Percentiles rank a stretch among this genome's conserved stretches.
Evolutionary conservation across 1,140 invertebrate species (phyloP).

Genomic region (Piezodorus guildinii): DNA sequence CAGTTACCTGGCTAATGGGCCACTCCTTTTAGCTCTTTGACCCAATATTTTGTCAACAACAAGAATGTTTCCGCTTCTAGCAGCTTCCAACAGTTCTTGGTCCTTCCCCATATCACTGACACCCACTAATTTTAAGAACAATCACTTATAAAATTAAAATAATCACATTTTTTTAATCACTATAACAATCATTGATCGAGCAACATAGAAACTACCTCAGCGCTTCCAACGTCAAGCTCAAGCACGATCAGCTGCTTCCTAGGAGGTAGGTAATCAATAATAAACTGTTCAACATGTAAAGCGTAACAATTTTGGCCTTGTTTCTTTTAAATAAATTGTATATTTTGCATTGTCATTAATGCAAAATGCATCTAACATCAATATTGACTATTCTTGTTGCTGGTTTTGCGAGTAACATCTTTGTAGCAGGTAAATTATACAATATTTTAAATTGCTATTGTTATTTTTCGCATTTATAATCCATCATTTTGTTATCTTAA

Average conservation of each 20-base stretch:
- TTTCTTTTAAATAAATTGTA: too few species aligned
- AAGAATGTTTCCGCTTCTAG: constrained; percentile 75
- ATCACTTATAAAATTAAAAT: constrained; percentile 27
- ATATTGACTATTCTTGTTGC: too few species aligned
- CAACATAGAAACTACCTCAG: neutral
- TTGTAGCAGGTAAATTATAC: too few species aligned
- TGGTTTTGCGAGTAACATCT: too few species aligned
- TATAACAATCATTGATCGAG: constrained; percentile 14
- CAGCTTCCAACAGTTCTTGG: constrained; percentile 89
- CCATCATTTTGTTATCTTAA: too few species aligned
- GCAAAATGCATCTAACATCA: too few species aligned
- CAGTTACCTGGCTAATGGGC: constrained; percentile 76
- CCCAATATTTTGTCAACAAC: constrained; percentile 83
- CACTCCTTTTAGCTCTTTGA: constrained; percentile 80
- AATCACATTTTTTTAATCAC: constrained; percentile 24
- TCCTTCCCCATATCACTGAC: constrained; percentile 79
- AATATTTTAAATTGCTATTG: too few species aligned
- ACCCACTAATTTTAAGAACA: constrained; percentile 28
- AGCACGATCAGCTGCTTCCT: constrained; percentile 7
- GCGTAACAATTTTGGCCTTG: too few species aligned
- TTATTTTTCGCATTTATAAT: too few species aligned
- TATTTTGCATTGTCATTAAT: too few species aligned
- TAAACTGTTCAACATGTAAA: constrained; percentile 3
- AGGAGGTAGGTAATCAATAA: constrained; percentile 4
- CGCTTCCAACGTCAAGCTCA: neutral